Base-by-base conservation (phyloP, 2,797 vertebrate species). In the Epinephelus coioides region DNA sequence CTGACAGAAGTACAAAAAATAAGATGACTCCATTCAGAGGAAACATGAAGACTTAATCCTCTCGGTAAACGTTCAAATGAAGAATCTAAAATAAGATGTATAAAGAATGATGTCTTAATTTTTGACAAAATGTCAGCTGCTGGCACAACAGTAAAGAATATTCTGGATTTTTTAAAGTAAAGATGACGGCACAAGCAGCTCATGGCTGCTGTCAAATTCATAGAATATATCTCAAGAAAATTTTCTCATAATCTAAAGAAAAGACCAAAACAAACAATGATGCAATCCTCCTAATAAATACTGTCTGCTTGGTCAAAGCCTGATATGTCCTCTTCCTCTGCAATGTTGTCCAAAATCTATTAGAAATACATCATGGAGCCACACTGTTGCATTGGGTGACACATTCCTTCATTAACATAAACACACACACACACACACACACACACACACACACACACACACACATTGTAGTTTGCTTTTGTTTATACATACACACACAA, bases 31-130 rank as follows among this genome's bases (percentile, higher is more conserved):
- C 34, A 23, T 56, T 62, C 27, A 72, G 30, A 9, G 9, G 61
- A 23, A 44, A 21, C 19, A 57, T 8, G 6, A n/a, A 77, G 65
- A 53, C 53, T 74, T 53, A 78, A 78, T 81, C 78, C 25, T 66
- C 74, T 66, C 23, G 49, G 55, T 21, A 65, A 46, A 59, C 34
- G 60, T 54, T 78, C n/a, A 55, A 51, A 56, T 53, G 17, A 30
- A 70, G 30, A 76, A n/a, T 13, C 69, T 30, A 51, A 46, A 77
- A 60, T 25, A 30, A 47, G 44, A 51, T 1, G 21, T 40, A 49
- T 18, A 54, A 40, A 54, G 15, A 27, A 17, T 3, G 54, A 59
- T 3, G 25, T 15, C 62, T 34, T 13, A 7, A 47, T 66, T 13
- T 66, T 30, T 59, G 68, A 51, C 46, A 51, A 30, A 15, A 6